phyloP scores from a whole-genome alignment of 1,140 invertebrate species.

The Elysia chlorotica region DNA sequence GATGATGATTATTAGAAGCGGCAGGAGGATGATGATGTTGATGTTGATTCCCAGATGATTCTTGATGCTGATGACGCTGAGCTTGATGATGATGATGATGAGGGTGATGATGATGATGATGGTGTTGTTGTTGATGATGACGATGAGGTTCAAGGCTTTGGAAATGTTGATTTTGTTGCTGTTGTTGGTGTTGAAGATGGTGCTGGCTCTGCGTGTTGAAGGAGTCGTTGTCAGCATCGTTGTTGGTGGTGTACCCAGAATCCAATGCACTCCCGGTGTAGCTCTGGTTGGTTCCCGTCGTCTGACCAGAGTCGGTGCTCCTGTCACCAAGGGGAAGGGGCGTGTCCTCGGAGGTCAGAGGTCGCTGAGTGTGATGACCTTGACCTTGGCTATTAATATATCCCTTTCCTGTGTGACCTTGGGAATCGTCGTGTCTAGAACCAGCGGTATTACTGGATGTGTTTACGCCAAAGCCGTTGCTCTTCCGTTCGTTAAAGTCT shows the following conservation, averaged over 20 bases:
- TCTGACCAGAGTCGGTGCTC: conserved; percentile 24
- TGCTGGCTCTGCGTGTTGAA: conserved; percentile 1
- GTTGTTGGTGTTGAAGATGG: conserved; percentile 7
- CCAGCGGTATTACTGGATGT: not conserved
- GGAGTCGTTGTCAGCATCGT: conserved; percentile 30
- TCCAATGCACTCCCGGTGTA: conserved; percentile 30
- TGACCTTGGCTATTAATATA: not conserved
- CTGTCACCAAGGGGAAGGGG: conserved; percentile 12
- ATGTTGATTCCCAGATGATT: not conserved
- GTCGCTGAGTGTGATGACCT: not conserved
- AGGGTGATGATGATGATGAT: conserved; percentile 5
- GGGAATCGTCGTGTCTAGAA: not conserved
- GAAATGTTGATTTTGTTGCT: conserved; percentile 1
- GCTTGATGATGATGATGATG: not conserved
- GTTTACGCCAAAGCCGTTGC: not conserved
- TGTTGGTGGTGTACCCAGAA: conserved; percentile 37
- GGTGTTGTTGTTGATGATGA: not conserved
- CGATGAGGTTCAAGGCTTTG: conserved; percentile 5
- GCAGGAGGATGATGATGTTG: not conserved
- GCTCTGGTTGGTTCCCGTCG: conserved; percentile 22
- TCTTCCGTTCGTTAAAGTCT: not conserved
- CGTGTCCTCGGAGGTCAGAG: not conserved
- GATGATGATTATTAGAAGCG: not conserved
- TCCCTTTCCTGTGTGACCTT: not conserved
- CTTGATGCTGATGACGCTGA: not conserved